Conservation (phyloP, 2,113 vertebrate species). For the Oncorhynchus gorbuscha region DNA sequence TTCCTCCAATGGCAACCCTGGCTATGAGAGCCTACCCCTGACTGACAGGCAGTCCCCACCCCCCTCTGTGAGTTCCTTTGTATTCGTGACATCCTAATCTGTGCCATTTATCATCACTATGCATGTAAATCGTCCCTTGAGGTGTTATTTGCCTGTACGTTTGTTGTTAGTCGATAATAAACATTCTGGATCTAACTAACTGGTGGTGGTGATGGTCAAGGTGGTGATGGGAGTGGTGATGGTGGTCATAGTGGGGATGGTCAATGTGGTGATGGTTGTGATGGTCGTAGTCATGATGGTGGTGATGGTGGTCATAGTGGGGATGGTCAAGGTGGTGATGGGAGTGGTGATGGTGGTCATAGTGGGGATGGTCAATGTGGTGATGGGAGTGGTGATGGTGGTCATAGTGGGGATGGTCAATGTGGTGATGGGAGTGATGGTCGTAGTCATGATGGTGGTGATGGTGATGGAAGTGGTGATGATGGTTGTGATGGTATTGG, state of each 20-base stretch:
- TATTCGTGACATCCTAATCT: conserved; percentile 65
- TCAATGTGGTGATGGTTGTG: no score
- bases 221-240: no score
- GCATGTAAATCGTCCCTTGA: conserved; percentile 23
- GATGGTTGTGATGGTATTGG: background rate
- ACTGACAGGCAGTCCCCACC: conserved; percentile 84
- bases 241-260: background rate
- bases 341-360: background rate
- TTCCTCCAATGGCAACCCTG: conserved; percentile 96
- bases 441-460: no score
- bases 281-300: background rate
- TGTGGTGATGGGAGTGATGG: no score
- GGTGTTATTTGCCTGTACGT: conserved; percentile 9
- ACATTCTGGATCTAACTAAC: background rate
- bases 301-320: background rate
- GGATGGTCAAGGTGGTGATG: background rate
- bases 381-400: no score
- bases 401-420: background rate
- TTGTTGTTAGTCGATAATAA: background rate
- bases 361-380: background rate
- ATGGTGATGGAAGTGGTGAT: no score
- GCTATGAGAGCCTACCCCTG: conserved; percentile 87
- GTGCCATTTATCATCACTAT: conserved; percentile 50
- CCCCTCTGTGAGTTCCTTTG: conserved; percentile 84
- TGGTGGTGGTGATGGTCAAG: background rate